Evolutionary conservation across 2,888 invertebrate species (phyloP), one percentile per base, ranked within the genome.

Genomic region (Harpagoxenus sublaevis): DNA sequence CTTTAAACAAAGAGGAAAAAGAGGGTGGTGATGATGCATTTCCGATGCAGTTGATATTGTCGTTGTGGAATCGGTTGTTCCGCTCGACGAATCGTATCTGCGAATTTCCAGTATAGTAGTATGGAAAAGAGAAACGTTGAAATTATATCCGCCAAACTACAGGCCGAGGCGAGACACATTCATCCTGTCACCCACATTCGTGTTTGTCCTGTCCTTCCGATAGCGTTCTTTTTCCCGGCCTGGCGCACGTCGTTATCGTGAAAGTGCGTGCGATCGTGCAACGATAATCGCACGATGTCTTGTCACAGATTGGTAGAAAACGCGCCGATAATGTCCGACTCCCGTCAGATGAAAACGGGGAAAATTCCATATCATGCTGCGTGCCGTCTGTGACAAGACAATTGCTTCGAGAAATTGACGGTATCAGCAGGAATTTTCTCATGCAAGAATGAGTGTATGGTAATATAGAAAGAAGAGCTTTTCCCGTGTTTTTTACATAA

Each of bases 181-280:
- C 62, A 28, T 77, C 74, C 66, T 74, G 77, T 70, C 75, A 63
- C 31, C 55, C 55, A 48, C 39, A 60, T 45, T 84, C 55, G 28
- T 81, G 78, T 75, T 75, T 57, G 75, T 85, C 48, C 39, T 65
- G 75, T 65, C 62, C 57, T 62, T 71, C 48, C 70, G 62, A 62
- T 68, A 65, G 62, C 68, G 48, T 45, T 71, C 85, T 71, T 45
- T 15, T 18, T 15, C 23, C 18, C 28, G 15, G 53, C 28, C 45
- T 31, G 55, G 23, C 31, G 28, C 60, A 55, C 42, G 51, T 86
- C 74, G 73, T 75, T 86, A 83, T 83, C 78, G 86, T 73, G 86
- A 86, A 86, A 83, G 86, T 79, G 78, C 86, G 57, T 86, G n/a
- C 71, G 73, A 86, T 78, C 31, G 23, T 35, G 62, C 48, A 57